phyloP scores from a whole-genome alignment of 1,140 invertebrate species.

The Drosophila gunungcola region DNA sequence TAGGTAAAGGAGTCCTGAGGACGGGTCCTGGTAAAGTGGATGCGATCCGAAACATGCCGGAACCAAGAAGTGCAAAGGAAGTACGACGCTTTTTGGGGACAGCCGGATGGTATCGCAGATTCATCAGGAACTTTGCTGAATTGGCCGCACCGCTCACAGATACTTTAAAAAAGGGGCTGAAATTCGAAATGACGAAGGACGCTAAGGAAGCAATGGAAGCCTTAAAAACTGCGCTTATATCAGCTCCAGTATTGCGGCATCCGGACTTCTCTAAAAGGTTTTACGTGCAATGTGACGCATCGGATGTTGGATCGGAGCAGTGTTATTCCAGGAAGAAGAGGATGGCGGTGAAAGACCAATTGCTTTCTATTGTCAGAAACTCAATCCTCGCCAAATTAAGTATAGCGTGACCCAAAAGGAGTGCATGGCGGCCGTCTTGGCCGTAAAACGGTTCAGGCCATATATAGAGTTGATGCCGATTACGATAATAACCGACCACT shows the following conservation, averaged over 20 bases:
- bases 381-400: not conserved
- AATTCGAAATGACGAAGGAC: not conserved
- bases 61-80: constrained; percentile 12
- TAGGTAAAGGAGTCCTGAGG: constrained; percentile 14
- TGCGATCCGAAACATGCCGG: constrained; percentile 25
- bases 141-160: constrained; percentile 12
- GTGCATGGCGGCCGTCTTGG: not conserved
- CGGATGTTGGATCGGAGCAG: not conserved
- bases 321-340: not conserved
- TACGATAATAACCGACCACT: constrained; percentile 3
- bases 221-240: not conserved
- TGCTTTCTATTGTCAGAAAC: constrained; percentile 4
- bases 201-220: not conserved
- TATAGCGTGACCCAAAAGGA: constrained; percentile 17
- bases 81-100: constrained; percentile 17
- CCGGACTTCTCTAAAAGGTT: constrained; percentile 2
- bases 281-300: constrained; percentile 7
- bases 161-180: not conserved
- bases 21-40: constrained; percentile 43
- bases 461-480: constrained; percentile 3
- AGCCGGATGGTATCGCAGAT: constrained; percentile 21
- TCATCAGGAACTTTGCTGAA: constrained; percentile 1
- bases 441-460: not conserved
- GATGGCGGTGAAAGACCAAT: not conserved
- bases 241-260: not conserved